phyloP scores from a whole-genome alignment of 1,140 invertebrate species.

The Rhyzopertha dominica region DNA sequence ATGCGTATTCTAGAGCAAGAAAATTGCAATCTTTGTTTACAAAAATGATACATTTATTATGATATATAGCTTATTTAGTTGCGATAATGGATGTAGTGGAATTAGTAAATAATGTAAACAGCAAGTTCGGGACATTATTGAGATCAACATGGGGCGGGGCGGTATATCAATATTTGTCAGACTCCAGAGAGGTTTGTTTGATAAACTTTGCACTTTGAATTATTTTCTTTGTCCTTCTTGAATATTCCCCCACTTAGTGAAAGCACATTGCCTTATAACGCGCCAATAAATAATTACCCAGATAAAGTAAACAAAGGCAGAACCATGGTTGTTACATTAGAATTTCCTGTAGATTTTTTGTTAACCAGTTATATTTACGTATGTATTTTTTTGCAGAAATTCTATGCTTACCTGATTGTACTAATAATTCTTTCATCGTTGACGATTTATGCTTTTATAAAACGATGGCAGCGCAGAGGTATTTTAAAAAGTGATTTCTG shows the following conservation, averaged over 20 bases:
- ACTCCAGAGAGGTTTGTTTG: conserved; percentile 18
- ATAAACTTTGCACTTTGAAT: too few relatives aligned
- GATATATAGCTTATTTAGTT: too few relatives aligned
- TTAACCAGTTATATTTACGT: conserved; percentile 16
- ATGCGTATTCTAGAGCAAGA: too few relatives aligned
- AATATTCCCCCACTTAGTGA: neutral
- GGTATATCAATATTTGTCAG: conserved; percentile 13
- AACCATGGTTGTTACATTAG: neutral
- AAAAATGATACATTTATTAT: too few relatives aligned
- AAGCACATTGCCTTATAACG: neutral
- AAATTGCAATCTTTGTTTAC: too few relatives aligned
- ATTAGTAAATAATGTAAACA: conserved; percentile 23
- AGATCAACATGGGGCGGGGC: conserved; percentile 22
- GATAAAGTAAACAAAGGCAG: conserved; percentile 1
- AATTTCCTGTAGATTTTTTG: conserved; percentile 15
- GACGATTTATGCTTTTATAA: conserved; percentile 3
- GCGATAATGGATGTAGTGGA: conserved; percentile 33
- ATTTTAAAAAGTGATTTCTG: neutral
- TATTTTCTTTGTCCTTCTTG: conserved; percentile 12
- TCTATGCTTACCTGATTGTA: conserved; percentile 9
- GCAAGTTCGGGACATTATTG: conserved; percentile 20
- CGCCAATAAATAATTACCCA: neutral
- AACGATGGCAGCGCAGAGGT: conserved; percentile 17
- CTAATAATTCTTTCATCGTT: conserved; percentile 10
- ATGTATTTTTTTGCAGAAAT: conserved; percentile 1